Percentiles rank a stretch among this genome's conserved stretches.
Conservation (phyloP, 1,140 invertebrate genomes). For the Apis laboriosa region DNA sequence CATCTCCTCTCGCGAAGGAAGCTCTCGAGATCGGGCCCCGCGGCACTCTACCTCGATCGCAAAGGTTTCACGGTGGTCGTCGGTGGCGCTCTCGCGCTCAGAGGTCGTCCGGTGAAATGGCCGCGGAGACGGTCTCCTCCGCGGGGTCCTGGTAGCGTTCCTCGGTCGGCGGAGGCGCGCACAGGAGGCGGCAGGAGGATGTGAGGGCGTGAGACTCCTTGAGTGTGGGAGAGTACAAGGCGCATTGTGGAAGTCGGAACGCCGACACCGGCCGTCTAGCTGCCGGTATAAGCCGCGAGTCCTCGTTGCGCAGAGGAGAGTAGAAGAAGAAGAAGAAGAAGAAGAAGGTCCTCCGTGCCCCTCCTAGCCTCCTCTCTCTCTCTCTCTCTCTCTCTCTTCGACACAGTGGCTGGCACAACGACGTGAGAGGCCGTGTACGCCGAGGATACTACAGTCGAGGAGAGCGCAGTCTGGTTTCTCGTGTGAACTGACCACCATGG, state of each 20-base stretch:
- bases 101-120: constrained; percentile 63
- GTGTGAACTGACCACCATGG: constrained; percentile 82
- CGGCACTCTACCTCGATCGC: constrained; percentile 1
- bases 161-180: constrained; percentile 39
- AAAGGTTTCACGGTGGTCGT: constrained; percentile 36
- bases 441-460: constrained; percentile 33
- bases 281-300: constrained; percentile 57
- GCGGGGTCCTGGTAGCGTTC: constrained; percentile 48
- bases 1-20: too few relatives aligned
- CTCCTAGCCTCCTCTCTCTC: constrained; percentile 20
- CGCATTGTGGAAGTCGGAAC: constrained; percentile 77
- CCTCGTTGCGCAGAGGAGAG: neutral
- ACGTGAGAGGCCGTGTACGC: constrained; percentile 12
- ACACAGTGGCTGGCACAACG: neutral
- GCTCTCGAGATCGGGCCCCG: too few relatives aligned
- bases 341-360: neutral
- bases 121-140: constrained; percentile 52
- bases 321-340: too few relatives aligned
- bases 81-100: neutral
- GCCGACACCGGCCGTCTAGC: constrained; percentile 59
- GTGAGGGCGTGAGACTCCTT: constrained; percentile 80
- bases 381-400: neutral
- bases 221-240: constrained; percentile 81
- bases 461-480: constrained; percentile 76
- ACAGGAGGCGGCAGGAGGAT: constrained; percentile 72